Base-by-base conservation (phyloP, 64 coral and sea anemone genomes). In the Montipora cactus region DNA sequence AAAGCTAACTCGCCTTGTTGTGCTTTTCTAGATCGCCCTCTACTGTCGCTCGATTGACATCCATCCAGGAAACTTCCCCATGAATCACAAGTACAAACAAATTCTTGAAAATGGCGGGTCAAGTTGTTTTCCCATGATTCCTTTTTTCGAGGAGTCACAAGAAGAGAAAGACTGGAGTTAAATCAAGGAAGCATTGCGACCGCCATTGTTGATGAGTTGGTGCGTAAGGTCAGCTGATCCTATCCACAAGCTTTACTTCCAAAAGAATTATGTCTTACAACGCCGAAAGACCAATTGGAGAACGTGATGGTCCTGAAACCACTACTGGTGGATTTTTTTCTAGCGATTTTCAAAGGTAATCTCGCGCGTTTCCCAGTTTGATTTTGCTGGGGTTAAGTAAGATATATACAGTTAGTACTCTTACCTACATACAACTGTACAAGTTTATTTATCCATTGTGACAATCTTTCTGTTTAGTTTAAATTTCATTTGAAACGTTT, bases 341-440 rank as follows among this genome's bases (percentile, higher is more conserved):
- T 13, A 94, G 81, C 67, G 96, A 97, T 97, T 97, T 97, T 75
- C 94, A 97, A 89, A 95, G 87, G 96, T 97, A 89, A 95, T 44
- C 47, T 49, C 11, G 45, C 18, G 0, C 13, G 3, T 12, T 64
- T 72, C 52, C 71, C 47, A 70, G 82, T 13, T 71, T 86, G 67
- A 86, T 86, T 71, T 71, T 15, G 4, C 61, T 15, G 13, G 10
- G 37, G 53, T 57, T 57, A 11, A 57, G 3, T 57, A 57, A 8
- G 11, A n/a, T n/a, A n/a, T n/a, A 0, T 57, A 57, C 53, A 57
- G 6, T 11, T 8, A 57, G 7, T 57, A 8, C n/a, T n/a, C 7
- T 11, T 57, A 57, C 6, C 53, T 57, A 8, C 7, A 2, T 57
- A 8, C 11, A 7, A 8, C 7, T 57, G 6, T 8, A 57, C 7